Evolutionary conservation across 2,888 invertebrate genomes (phyloP), one percentile per base, ranked within the genome.

Genomic region (Holacanthella duospinosa): DNA sequence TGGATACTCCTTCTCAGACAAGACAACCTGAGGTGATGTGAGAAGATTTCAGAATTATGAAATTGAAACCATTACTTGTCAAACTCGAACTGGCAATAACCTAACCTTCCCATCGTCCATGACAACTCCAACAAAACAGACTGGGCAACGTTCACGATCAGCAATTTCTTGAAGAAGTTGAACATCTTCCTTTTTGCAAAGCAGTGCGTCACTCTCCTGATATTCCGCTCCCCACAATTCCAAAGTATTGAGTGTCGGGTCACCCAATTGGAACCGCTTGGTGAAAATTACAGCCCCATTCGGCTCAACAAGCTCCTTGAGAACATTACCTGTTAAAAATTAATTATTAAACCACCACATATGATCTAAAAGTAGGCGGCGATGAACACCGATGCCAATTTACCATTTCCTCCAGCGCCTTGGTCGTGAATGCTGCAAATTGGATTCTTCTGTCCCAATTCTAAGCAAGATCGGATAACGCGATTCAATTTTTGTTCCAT

Each of bases 201-300:
- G 80, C 67, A 95, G 80, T 0, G 96, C 97, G 75, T 96, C 86
- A 73, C 90, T 94, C 78, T 96, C 95, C 77, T 96, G 96, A 77
- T 96, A 97, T 77, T 97, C 97, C 0, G 97, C 97, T 0, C 95
- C 96, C 97, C 97, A 99, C 1, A 99, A 79, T 76, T 99, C 97
- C 64, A 96, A 78, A 0, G 90, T 86, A 61, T 88, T 93, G 61
- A 97, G 86, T 2, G 94, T 96, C 0, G 93, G 90, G 79, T 99
- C 97, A 0, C 96, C 97, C 29, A 97, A 80, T 69, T 90, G 86
- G 76, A 95, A 94, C 75, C 85, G 84, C 65, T 87, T 84, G 0
- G 89, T 86, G 75, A 88, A 89, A 65, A 97, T 92, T 0, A 91
- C 83, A 0, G 95, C 97, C 1, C 97, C 97, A 2, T 86, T 85